phyloP scores from a whole-genome alignment of 2,888 invertebrate species.

The Cheilosia scutellata region DNA sequence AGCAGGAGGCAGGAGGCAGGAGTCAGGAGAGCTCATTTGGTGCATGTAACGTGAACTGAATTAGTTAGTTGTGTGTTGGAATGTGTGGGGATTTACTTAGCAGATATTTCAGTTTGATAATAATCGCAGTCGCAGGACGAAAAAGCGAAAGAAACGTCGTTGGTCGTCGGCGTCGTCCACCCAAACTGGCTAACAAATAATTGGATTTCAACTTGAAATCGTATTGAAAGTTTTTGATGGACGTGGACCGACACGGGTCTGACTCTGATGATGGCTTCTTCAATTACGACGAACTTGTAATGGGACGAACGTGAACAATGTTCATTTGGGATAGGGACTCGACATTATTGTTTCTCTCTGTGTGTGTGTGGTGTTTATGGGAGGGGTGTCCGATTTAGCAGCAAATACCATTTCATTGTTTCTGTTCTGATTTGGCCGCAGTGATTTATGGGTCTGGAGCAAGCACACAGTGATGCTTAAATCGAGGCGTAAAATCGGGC shows the following conservation, averaged over 20 bases:
- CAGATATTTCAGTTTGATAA: constrained; percentile 53
- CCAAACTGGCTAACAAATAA: constrained; percentile 55
- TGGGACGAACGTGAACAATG: constrained; percentile 50
- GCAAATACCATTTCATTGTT: constrained; percentile 27
- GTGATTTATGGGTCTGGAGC: constrained; percentile 48
- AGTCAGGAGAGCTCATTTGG: constrained; percentile 11
- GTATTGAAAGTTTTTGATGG: constrained; percentile 62
- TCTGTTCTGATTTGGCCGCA: constrained; percentile 23
- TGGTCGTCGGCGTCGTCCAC: constrained; percentile 36
- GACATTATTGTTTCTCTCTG: background rate
- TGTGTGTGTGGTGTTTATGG: too few relatives aligned
- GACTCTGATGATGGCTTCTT: constrained; percentile 24
- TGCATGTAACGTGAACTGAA: constrained; percentile 70
- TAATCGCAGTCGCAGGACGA: constrained; percentile 35
- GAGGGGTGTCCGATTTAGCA: background rate
- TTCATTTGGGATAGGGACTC: constrained; percentile 28
- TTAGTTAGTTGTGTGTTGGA: constrained; percentile 39
- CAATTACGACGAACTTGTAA: constrained; percentile 56
- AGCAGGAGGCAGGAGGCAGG: background rate
- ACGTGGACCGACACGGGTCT: constrained; percentile 5
- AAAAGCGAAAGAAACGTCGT: constrained; percentile 17
- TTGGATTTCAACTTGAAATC: constrained; percentile 67
- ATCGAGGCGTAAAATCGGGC: constrained; percentile 30
- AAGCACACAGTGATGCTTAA: constrained; percentile 12
- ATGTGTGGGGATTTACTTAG: constrained; percentile 42